These are phyloP conservation scores for Heteractis magnifica DNA, from an alignment of 92 coral and sea anemone species.

Conservation along the genomic window DNA sequence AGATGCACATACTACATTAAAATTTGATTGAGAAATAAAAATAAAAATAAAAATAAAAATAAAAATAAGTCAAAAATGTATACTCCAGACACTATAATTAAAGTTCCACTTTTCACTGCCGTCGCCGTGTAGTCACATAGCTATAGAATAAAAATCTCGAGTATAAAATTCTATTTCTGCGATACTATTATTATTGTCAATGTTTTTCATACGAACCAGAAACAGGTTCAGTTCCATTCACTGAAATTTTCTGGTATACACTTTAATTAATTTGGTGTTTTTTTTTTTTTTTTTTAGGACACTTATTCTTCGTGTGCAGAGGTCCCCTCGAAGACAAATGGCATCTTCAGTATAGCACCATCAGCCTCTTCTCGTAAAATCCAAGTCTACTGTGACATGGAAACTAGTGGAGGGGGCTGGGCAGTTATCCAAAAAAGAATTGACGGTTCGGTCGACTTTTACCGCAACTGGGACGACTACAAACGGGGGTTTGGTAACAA, in stretches of 20 bases:
- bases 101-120: too few relatives aligned
- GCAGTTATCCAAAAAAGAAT: constrained; percentile 25
- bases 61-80: too few relatives aligned
- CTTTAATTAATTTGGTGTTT: not conserved
- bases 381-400: constrained; percentile 16
- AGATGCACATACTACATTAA: too few relatives aligned
- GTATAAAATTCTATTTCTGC: too few relatives aligned
- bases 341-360: not conserved
- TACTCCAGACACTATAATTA: too few relatives aligned
- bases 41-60: too few relatives aligned
- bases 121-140: too few relatives aligned
- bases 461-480: constrained; percentile 33
- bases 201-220: too few relatives aligned
- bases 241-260: not conserved
- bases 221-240: too few relatives aligned
- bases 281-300: not conserved
- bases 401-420: constrained; percentile 21
- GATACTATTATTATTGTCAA: too few relatives aligned
- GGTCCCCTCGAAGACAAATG: not conserved
- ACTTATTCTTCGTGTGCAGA: not conserved
- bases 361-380: not conserved
- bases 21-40: too few relatives aligned
- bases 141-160: too few relatives aligned
- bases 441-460: constrained; percentile 23
- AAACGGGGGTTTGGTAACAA: constrained; percentile 30